Base-by-base conservation (phyloP, 2,113 vertebrate species). In the Dicentrarchus labrax region DNA sequence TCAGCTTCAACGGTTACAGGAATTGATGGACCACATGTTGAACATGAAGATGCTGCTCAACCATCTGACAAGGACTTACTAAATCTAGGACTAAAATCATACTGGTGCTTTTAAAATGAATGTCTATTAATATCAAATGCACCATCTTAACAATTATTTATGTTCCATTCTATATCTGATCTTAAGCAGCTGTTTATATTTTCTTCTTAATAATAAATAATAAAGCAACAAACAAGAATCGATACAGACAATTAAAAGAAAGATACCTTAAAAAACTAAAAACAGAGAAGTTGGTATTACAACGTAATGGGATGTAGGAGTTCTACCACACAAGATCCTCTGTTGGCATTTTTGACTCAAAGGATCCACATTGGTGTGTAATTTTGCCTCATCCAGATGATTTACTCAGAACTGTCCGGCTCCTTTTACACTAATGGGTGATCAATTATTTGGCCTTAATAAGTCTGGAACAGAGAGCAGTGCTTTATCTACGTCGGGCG, bases 371-470 rank as follows among this genome's bases (percentile, higher is more conserved):
- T 7, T 45, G 15, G 17, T 24, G n/a, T 36, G 45, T 80, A n/a
- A 47, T 78, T 85, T 73, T 8, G 2, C 38, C 47, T 79, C 73
- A 82, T 81, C 13, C 36, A 66, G 57, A 68, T 70, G 60, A 85
- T 86, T 85, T 70, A 83, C 66, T 80, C 45, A 61, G 68, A 57
- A 41, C 30, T 30, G 54, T 36, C 50, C 12, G 67, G 48, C 68
- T 82, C 53, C 54, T 82, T 65, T 78, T 72, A 79, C 72, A 75
- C 77, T 84, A 81, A 89, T 82, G 68, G 53, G 22, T 43, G 77
- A 88, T 88, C 89, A 85, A 80, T 87, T 78, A 76, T 84, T 85
- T 85, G 51, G 80, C 64, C 54, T 73, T 85, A 72, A 85, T 87
- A 87, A 85, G 69, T 85, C 62, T 59, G 53, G 80, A 47, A 84